Conservation (phyloP, 2,888 invertebrate species). For the Hemithea aestivaria region DNA sequence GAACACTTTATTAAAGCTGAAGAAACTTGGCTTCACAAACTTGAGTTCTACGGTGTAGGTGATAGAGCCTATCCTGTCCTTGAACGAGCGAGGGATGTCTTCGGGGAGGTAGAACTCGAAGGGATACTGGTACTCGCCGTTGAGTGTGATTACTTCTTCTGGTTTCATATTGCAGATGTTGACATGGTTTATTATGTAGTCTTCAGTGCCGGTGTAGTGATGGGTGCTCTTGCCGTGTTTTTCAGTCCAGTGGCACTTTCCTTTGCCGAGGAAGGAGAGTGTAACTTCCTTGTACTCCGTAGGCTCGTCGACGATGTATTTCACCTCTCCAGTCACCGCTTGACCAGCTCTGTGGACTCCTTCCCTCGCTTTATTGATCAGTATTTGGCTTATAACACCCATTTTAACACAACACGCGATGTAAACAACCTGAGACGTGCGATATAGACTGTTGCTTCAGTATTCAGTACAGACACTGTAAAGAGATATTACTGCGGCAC, state of each 20-base stretch:
- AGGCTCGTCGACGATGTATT: slow-evolving; percentile 15
- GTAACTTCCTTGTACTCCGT: slow-evolving; percentile 19
- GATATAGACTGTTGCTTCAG: too few relatives aligned
- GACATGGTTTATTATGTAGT: slow-evolving; percentile 5
- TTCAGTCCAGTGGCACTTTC: slow-evolving; percentile 16
- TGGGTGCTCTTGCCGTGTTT: background rate
- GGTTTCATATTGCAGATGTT: slow-evolving; percentile 8
- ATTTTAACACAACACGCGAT: slow-evolving; percentile 5
- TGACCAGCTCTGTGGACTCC: slow-evolving; percentile 17
- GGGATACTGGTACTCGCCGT: slow-evolving; percentile 18
- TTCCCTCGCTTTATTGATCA: slow-evolving; percentile 10
- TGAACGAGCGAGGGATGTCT: slow-evolving; percentile 20
- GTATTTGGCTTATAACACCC: slow-evolving; percentile 23
- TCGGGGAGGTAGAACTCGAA: slow-evolving; percentile 22
- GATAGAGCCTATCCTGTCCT: slow-evolving; percentile 14
- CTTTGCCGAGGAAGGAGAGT: slow-evolving; percentile 19
- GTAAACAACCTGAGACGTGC: slow-evolving; percentile 5
- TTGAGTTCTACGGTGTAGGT: slow-evolving; percentile 13
- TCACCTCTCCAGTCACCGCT: slow-evolving; percentile 18
- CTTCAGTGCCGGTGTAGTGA: slow-evolving; percentile 12
- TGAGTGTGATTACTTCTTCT: slow-evolving; percentile 4
- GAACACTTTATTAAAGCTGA: slow-evolving; percentile 18
- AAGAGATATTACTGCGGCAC: too few relatives aligned
- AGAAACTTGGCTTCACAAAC: slow-evolving; percentile 18
- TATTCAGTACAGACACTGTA: too few relatives aligned